These are phyloP conservation scores for Pyrgilauda ruficollis DNA, from an alignment of 2,113 vertebrate genomes.

Conservation along the genomic window DNA sequence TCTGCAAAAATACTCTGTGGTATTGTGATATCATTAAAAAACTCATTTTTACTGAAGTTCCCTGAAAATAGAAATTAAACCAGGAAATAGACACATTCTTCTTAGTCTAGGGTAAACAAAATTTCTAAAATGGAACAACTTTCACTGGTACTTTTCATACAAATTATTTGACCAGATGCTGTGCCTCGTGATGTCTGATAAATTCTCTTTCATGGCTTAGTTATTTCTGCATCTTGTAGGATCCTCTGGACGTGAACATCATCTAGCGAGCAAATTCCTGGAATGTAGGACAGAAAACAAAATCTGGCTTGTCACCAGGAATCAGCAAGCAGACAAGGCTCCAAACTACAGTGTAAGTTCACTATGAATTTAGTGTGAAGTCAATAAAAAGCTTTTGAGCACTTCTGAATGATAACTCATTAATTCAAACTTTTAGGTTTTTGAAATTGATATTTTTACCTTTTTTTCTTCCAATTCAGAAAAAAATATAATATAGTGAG, in stretches of 20 bases:
- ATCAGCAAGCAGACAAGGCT: not conserved
- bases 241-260: not conserved
- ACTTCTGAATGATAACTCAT: not conserved
- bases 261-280: not conserved
- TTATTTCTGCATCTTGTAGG: not conserved
- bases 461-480: not conserved
- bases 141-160: not conserved
- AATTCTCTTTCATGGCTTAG: not conserved
- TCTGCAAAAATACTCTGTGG: not conserved
- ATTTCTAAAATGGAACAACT: not conserved
- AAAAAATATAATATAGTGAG: rapidly evolving
- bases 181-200: not conserved
- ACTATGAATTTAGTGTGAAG: not conserved
- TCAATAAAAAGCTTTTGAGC: not conserved
- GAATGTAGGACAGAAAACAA: not conserved
- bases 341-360: not conserved
- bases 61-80: not conserved
- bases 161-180: not conserved
- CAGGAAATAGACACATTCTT: not conserved
- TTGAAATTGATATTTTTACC: not conserved
- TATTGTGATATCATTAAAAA: not conserved
- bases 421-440: not conserved
- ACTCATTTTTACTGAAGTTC: not conserved
- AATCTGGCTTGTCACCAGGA: not conserved
- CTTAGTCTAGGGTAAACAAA: not conserved